phyloP scores from a whole-genome alignment of 2,113 vertebrate species.

The Brachirus orientalis region DNA sequence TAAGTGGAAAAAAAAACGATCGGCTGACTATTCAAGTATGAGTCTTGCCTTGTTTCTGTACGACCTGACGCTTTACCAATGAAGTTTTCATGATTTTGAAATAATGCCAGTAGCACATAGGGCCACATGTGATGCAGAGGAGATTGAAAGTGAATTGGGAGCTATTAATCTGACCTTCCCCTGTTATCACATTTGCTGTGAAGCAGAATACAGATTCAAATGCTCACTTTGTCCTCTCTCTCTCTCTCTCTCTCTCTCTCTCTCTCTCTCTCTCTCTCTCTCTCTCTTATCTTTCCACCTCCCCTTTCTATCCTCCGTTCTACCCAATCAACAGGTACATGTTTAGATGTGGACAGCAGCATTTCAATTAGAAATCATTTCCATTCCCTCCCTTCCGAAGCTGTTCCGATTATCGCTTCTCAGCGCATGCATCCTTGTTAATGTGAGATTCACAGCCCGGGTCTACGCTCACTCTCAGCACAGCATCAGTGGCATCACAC shows the following conservation, averaged over 20 bases:
- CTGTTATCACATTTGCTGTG: conserved; percentile 45
- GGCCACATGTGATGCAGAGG: conserved; percentile 63
- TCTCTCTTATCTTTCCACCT: background rate
- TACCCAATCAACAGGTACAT: conserved; percentile 5
- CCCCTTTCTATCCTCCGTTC: no score
- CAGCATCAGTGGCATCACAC: conserved; percentile 25
- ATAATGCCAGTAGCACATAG: conserved; percentile 16
- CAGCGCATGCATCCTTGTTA: conserved; percentile 19
- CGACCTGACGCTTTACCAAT: no score
- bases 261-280: background rate
- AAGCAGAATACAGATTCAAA: conserved; percentile 42
- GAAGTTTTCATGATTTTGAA: no score
- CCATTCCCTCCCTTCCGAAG: background rate
- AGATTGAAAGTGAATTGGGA: conserved; percentile 68
- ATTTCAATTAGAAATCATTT: conserved; percentile 28
- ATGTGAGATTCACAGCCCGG: conserved; percentile 14
- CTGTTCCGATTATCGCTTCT: conserved; percentile 32
- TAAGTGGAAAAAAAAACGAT: no score
- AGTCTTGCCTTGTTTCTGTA: no score
- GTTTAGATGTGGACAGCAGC: conserved; percentile 11
- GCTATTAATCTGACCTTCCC: conserved; percentile 65
- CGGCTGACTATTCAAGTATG: no score
- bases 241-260: background rate
- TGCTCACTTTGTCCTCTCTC: background rate
- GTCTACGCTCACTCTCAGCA: conserved; percentile 14